Conservation (phyloP, 2,113 vertebrate genomes). For the Motacilla alba region DNA sequence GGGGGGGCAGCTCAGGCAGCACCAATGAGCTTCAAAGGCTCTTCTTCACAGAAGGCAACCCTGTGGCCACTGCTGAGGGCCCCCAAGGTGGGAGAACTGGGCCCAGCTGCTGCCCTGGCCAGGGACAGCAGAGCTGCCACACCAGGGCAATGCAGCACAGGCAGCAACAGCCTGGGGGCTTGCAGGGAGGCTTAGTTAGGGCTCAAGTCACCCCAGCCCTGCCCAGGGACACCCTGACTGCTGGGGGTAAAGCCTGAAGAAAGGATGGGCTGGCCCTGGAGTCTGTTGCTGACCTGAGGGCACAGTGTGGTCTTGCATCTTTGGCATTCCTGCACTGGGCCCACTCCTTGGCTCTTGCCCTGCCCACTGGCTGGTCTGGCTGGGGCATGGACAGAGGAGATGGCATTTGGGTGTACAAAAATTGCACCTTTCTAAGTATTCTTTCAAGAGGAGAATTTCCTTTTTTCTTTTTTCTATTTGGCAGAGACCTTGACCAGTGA, state of each 20-base stretch:
- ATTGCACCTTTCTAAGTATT: background rate
- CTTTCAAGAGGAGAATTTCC: background rate
- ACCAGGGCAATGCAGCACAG: rapidly evolving
- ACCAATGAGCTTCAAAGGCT: constrained; percentile 79
- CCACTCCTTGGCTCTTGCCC: background rate
- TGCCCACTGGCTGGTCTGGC: background rate
- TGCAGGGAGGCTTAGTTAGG: background rate
- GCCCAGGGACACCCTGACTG: background rate
- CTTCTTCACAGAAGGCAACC: constrained; percentile 78
- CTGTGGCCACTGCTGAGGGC: constrained; percentile 76
- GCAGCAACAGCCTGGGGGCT: background rate
- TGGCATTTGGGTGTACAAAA: background rate
- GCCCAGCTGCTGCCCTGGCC: background rate
- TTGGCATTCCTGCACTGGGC: background rate
- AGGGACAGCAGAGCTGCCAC: rapidly evolving
- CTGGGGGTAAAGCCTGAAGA: background rate
- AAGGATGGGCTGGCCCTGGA: background rate
- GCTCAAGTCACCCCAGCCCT: background rate
- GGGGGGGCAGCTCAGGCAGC: constrained; percentile 79
- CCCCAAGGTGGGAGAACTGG: constrained; percentile 62
- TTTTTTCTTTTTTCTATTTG: background rate
- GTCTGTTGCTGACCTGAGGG: background rate
- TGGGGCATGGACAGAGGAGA: rapidly evolving
- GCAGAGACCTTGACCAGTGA: constrained; percentile 85
- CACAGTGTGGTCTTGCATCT: background rate